Conservation (phyloP, 2,797 vertebrate genomes). For the Lutjanus campechanus region DNA sequence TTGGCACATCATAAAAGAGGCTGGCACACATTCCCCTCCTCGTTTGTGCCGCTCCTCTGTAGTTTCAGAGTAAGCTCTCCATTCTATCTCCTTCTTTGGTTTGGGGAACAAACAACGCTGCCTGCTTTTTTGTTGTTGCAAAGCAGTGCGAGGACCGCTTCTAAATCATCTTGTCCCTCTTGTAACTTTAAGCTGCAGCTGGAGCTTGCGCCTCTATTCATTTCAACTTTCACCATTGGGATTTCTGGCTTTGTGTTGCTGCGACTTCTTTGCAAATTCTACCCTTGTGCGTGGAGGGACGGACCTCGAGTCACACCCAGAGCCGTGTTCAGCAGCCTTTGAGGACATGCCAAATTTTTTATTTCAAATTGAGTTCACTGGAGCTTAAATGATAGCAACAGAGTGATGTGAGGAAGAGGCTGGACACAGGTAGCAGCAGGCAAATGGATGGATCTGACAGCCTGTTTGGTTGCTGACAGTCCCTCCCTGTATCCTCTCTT, state of each 20-base stretch:
- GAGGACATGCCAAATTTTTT: constrained; percentile 30
- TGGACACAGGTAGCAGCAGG: neutral
- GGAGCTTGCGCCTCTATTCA: constrained; percentile 9
- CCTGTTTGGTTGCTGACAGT: constrained; percentile 33
- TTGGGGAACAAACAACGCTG: constrained; percentile 18
- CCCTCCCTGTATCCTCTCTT: constrained; percentile 19
- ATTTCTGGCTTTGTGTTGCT: constrained; percentile 24
- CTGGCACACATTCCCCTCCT: constrained; percentile 29
- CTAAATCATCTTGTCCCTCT: constrained; percentile 11
- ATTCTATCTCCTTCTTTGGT: constrained; percentile 8
- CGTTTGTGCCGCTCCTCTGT: neutral
- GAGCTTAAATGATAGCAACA: constrained; percentile 20
- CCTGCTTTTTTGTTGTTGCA: constrained; percentile 26
- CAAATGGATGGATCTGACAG: constrained; percentile 16
- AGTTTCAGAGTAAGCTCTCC: constrained; percentile 6
- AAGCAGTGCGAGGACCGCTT: constrained; percentile 1
- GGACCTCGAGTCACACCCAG: constrained; percentile 31
- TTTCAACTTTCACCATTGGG: constrained; percentile 26
- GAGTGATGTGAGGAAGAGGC: constrained; percentile 12
- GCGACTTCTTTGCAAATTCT: constrained; percentile 21
- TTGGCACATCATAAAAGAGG: constrained; percentile 28
- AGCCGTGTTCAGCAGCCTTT: constrained; percentile 1
- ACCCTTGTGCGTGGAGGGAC: constrained; percentile 1
- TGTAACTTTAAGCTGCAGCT: constrained; percentile 1
- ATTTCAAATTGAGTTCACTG: constrained; percentile 31